Evolutionary conservation across 2,113 vertebrate species (phyloP).

Genomic region (Lepisosteus osseus): DNA sequence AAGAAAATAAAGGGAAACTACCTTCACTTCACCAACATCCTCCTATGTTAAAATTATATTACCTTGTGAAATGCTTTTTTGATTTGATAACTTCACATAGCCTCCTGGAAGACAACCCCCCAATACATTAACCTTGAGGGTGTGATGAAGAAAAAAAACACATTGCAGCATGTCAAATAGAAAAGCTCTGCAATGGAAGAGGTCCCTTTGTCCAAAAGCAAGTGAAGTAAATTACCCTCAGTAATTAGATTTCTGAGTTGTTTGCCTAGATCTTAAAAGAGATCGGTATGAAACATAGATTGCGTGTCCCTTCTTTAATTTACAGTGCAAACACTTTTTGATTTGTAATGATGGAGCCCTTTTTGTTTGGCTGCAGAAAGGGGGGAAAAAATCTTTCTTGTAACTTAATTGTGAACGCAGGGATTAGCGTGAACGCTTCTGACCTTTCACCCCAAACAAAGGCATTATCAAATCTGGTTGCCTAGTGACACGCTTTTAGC

Average conservation of each 20-base stretch:
- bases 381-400: constrained; percentile 69
- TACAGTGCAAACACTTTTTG: constrained; percentile 78
- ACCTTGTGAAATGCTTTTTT: too few relatives aligned
- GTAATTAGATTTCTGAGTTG: constrained; percentile 68
- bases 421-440: constrained; percentile 88
- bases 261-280: constrained; percentile 66
- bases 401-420: constrained; percentile 85
- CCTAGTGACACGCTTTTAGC: constrained; percentile 74
- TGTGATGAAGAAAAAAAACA: too few relatives aligned
- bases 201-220: constrained; percentile 50
- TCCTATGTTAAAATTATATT: too few relatives aligned
- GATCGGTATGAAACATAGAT: constrained; percentile 57
- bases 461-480: constrained; percentile 85
- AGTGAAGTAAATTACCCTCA: constrained; percentile 64
- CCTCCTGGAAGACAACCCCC: too few relatives aligned
- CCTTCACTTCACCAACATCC: too few relatives aligned
- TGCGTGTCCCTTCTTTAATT: constrained; percentile 57
- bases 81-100: too few relatives aligned
- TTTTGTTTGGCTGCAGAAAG: constrained; percentile 64
- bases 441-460: constrained; percentile 91
- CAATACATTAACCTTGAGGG: too few relatives aligned
- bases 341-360: constrained; percentile 63
- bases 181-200: constrained; percentile 46
- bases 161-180: too few relatives aligned
- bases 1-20: constrained; percentile 26